These are phyloP conservation scores for Rhagium mordax DNA, from an alignment of 2,888 invertebrate species.

Conservation along the genomic window DNA sequence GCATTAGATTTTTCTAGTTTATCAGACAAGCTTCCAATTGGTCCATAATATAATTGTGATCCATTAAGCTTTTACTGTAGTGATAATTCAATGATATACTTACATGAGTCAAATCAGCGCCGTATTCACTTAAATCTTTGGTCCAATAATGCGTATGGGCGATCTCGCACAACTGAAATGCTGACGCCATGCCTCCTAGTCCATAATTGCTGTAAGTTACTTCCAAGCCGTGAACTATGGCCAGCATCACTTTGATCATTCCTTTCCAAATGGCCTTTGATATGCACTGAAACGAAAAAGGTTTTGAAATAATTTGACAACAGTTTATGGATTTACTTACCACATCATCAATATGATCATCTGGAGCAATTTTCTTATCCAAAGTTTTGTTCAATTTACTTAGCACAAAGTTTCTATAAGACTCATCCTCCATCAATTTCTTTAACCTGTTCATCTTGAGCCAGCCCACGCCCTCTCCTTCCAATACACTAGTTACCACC, in stretches of 20 bases:
- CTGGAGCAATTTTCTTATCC: conserved; percentile 93
- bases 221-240: conserved; percentile 92
- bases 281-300: conserved; percentile 78
- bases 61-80: no score
- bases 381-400: conserved; percentile 95
- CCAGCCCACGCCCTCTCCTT: conserved; percentile 98
- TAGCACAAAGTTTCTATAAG: conserved; percentile 95
- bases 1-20: no score
- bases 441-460: conserved; percentile 92
- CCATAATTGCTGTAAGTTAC: conserved; percentile 94
- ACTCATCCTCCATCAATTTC: conserved; percentile 99
- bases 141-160: conserved; percentile 99
- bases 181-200: conserved; percentile 97
- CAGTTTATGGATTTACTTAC: conserved; percentile 74
- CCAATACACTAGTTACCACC: conserved; percentile 86
- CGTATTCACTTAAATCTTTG: conserved; percentile 81
- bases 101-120: conserved; percentile 69
- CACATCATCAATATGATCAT: conserved; percentile 98
- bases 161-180: conserved; percentile 97
- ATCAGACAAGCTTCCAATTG: no score
- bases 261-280: conserved; percentile 96
- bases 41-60: no score
- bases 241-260: conserved; percentile 92
- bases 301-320: no score
- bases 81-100: background rate